These are phyloP conservation scores for Neodiprion lecontei DNA, from an alignment of 1,140 invertebrate genomes.

Conservation along the genomic window DNA sequence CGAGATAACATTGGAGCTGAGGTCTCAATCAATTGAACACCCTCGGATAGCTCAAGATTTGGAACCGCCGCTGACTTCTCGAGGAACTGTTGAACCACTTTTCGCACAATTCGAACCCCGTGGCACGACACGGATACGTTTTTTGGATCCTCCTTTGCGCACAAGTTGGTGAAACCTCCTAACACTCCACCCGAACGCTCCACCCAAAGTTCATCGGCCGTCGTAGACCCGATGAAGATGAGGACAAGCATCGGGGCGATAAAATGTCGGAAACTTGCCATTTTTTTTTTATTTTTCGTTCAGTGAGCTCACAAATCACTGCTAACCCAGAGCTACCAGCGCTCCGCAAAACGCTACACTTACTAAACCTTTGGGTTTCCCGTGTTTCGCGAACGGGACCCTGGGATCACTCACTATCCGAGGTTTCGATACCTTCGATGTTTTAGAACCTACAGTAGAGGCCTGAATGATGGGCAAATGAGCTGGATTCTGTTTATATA, in stretches of 20 bases:
- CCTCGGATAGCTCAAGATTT: conserved; percentile 66
- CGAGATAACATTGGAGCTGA: conserved; percentile 43
- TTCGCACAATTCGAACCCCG: conserved; percentile 58
- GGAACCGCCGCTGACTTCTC: conserved; percentile 46
- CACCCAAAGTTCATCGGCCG: not conserved
- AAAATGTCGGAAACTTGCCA: not conserved
- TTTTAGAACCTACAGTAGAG: conserved; percentile 39
- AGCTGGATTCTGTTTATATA: conserved; percentile 47
- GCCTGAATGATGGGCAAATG: conserved; percentile 37
- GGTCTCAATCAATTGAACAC: conserved; percentile 66
- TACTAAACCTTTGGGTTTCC: not conserved
- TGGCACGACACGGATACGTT: conserved; percentile 60
- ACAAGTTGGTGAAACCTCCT: conserved; percentile 27
- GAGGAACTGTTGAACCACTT: conserved; percentile 58
- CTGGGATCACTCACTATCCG: not conserved
- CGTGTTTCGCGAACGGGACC: not conserved
- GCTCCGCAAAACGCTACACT: not conserved
- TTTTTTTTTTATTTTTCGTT: not conserved
- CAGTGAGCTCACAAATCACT: conserved; percentile 1
- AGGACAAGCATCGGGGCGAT: not conserved
- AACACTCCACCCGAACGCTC: conserved; percentile 9
- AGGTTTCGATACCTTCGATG: not conserved
- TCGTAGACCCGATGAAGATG: not conserved
- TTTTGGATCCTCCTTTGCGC: conserved; percentile 43
- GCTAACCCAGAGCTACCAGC: no score